phyloP scores from a whole-genome alignment of 2,888 invertebrate species.

The Epinotia bilunana region DNA sequence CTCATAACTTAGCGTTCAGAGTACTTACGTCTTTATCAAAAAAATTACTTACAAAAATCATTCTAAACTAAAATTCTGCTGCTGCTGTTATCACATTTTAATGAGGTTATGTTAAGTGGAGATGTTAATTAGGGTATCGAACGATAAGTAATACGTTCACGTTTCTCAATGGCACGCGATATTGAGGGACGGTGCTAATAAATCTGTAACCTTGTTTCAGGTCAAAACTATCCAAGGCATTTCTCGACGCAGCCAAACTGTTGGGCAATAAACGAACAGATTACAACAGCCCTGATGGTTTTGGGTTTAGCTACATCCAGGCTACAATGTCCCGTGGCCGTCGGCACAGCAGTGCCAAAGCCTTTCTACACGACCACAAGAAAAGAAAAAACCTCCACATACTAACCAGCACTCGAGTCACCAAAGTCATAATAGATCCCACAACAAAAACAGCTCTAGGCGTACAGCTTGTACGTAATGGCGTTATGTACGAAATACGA shows the following conservation, averaged over 20 bases:
- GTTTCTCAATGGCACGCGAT: neutral
- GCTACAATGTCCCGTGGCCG: constrained; percentile 79
- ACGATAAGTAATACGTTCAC: neutral
- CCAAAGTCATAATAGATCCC: constrained; percentile 84
- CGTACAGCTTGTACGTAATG: constrained; percentile 68
- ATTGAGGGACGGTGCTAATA: neutral
- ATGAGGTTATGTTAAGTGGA: neutral
- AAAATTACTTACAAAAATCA: too few species aligned
- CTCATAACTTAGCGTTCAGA: too few species aligned
- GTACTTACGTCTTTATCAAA: too few species aligned
- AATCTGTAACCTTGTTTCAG: constrained; percentile 57
- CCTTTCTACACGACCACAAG: constrained; percentile 83
- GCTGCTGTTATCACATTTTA: neutral
- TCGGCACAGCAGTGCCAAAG: constrained; percentile 83
- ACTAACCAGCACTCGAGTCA: constrained; percentile 81
- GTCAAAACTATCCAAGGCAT: constrained; percentile 85
- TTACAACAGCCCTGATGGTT: constrained; percentile 87
- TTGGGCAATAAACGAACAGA: constrained; percentile 87
- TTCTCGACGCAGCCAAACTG: constrained; percentile 86
- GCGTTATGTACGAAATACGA: constrained; percentile 73
- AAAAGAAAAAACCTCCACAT: constrained; percentile 85
- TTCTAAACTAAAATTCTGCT: neutral
- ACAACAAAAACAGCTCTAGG: constrained; percentile 76
- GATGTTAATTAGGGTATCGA: neutral
- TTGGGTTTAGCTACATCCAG: constrained; percentile 83